A percentile compares a stretch with the other conserved stretches of the same genome.
Evolutionary conservation across 2,888 invertebrate genomes (phyloP).

Genomic region (Diogma glabrata): DNA sequence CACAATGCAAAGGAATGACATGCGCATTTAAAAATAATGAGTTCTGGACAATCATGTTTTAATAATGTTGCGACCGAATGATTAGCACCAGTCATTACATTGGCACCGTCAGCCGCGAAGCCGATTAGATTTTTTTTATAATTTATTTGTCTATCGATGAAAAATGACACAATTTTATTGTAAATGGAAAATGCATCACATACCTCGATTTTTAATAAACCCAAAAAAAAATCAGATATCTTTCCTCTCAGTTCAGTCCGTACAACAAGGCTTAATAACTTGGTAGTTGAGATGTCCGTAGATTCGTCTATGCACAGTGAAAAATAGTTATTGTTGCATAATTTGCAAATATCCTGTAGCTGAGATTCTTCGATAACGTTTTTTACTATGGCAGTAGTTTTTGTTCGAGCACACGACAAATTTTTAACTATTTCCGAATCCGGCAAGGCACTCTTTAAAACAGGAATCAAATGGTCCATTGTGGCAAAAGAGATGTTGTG

Average conservation of each 20-base stretch:
- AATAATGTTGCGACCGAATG: slow-evolving; percentile 2
- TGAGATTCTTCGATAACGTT: background rate
- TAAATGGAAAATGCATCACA: background rate
- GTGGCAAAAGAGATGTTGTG: background rate
- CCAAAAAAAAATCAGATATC: background rate
- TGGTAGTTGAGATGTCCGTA: background rate
- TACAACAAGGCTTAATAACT: background rate
- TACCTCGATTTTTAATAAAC: background rate
- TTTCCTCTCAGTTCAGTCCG: background rate
- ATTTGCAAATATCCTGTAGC: background rate
- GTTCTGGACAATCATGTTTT: background rate
- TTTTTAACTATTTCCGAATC: background rate
- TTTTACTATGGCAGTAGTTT: background rate
- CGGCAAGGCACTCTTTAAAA: background rate
- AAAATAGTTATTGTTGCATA: background rate
- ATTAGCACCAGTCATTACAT: background rate
- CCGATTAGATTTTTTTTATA: background rate
- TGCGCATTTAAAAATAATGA: background rate
- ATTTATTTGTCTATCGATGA: background rate
- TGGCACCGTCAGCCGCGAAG: background rate
- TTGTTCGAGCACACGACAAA: background rate
- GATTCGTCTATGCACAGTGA: background rate
- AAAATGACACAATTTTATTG: background rate
- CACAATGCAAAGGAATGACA: slow-evolving; percentile 10
- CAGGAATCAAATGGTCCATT: background rate